Evolutionary conservation across 2,888 invertebrate genomes (phyloP).

Genomic region (Mesorhabditis spiculigera): DNA sequence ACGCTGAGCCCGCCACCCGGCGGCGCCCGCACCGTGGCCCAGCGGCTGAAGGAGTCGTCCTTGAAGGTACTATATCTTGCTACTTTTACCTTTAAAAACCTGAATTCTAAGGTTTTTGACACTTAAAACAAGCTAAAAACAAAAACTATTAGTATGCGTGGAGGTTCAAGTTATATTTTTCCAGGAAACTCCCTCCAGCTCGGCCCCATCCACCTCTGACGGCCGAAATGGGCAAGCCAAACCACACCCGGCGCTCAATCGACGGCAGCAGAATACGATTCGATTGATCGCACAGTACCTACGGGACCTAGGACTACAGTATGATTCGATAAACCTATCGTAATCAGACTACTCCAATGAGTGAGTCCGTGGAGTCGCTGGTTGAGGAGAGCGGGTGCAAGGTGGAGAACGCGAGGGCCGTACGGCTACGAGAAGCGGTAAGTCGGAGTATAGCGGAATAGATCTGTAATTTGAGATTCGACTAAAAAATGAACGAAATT

Average conservation of each 20-base stretch:
- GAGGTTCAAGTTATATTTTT: neutral
- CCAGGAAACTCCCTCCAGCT: neutral
- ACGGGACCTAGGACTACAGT: constrained; percentile 44
- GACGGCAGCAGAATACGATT: constrained; percentile 21
- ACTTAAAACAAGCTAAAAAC: too few species aligned
- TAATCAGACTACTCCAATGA: constrained; percentile 20
- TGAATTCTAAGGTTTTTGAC: neutral
- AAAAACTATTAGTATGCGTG: too few species aligned
- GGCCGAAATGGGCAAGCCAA: neutral
- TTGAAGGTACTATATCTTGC: neutral
- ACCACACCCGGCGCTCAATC: constrained; percentile 5
- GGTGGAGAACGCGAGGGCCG: constrained; percentile 41
- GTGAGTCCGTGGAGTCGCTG: constrained; percentile 45
- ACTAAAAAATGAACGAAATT: too few species aligned
- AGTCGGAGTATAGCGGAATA: neutral
- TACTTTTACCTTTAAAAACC: neutral
- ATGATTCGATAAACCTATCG: constrained; percentile 10
- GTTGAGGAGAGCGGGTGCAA: constrained; percentile 52
- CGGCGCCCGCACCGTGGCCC: neutral
- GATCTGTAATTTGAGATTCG: too few species aligned
- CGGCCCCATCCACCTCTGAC: neutral
- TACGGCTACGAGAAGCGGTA: constrained; percentile 28
- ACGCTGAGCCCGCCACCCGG: constrained; percentile 4
- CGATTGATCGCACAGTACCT: constrained; percentile 51
- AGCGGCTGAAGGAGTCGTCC: neutral